Base-by-base conservation (phyloP, 2,113 vertebrate genomes). In the Oryzias celebensis region DNA sequence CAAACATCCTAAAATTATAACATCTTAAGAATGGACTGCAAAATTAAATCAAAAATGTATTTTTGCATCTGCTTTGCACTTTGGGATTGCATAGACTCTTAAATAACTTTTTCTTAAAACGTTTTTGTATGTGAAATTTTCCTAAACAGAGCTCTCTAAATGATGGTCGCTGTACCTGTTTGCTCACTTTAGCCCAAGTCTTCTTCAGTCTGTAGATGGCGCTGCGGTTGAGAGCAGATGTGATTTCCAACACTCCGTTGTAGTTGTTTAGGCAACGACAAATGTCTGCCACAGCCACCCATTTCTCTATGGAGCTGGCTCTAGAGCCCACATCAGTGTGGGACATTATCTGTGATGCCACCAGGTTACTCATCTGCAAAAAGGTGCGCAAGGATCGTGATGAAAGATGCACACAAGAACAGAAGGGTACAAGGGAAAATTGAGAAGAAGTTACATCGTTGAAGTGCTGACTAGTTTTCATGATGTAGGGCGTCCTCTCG, bases 131-230 rank as follows among this genome's bases (percentile, higher is more conserved):
- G n/a, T 47, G n/a, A 7, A 6, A 47, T 18, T n/a, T 47, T n/a
- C n/a, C 5, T 47, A 48, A 7, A 48, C 47, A 48, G 16, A 48
- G n/a, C 20, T 4, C n/a, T 18, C 16, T 48, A 4, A 12, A 10
- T 2, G 47, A 48, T 18, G 6, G 23, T 43, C 22, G 6, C 26
- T 61, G 7, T 68, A 97, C 97, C 93, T 98, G 97, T 78, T 98
- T 98, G 89, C 95, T 95, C 84, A 99, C 90, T 90, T 98, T 98
- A 46, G 93, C 93, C 97, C 97, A 99, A 36, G 97, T 99, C 88
- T 98, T 99, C 92, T 99, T 99, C 71, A 99, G 87, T 80, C 97
- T 92, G 87, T 97, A 99, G 92, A 99, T 94, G 87, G 97, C 97
- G 71, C 97, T 99, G 84, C 97, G 94, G 83, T 99, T 99, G 74